Conservation (phyloP, 2,888 invertebrate species). For the Rapana venosa region DNA sequence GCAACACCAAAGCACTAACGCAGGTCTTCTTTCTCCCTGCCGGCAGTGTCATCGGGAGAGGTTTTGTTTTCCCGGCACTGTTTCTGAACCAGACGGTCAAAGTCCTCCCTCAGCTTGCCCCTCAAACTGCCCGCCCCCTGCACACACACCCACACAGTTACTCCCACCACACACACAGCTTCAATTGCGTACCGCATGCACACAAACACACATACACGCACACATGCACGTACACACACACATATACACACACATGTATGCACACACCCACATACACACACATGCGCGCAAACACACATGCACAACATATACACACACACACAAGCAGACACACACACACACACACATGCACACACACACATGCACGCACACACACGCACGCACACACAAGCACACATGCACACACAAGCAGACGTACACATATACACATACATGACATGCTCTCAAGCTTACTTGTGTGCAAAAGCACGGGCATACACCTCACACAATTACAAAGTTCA, state of each 20-base stretch:
- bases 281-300: not conserved
- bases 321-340: not conserved
- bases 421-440: not conserved
- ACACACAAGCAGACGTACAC: too few species aligned
- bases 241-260: not conserved
- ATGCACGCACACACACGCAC: not conserved
- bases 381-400: too few species aligned
- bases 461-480: too few species aligned
- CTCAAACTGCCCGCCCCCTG: conserved; percentile 62
- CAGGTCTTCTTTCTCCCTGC: conserved; percentile 39
- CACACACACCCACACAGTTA: not conserved
- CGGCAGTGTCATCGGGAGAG: not conserved
- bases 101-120: conserved; percentile 67
- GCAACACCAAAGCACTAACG: not conserved
- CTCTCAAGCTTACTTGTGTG: too few species aligned
- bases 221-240: not conserved
- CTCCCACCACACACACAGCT: not conserved
- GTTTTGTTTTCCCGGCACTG: conserved; percentile 1
- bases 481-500: too few species aligned
- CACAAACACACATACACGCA: conserved; percentile 12
- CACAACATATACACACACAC: too few species aligned
- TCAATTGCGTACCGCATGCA: not conserved
- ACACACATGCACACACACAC: not conserved
- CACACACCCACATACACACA: not conserved
- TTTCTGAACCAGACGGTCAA: conserved; percentile 57